A percentile compares a stretch with the other conserved stretches of the same genome.
Conservation (phyloP, 2,797 vertebrate species). For the Enteromius treurensis region DNA sequence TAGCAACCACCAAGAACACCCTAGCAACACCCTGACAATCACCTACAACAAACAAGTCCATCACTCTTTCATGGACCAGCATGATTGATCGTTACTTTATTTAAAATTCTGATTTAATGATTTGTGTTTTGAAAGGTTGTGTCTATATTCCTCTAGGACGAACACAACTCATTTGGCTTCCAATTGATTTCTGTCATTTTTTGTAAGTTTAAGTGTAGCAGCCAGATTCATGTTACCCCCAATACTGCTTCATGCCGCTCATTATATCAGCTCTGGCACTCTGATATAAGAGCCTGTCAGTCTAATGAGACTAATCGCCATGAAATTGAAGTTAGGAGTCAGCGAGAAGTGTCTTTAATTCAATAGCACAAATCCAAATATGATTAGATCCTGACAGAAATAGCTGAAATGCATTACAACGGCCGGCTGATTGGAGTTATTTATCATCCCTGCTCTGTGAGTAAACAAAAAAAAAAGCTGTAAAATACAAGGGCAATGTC, state of each 20-base stretch:
- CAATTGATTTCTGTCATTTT: constrained; percentile 1
- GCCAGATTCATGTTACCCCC: constrained; percentile 39
- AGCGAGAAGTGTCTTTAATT: constrained; percentile 55
- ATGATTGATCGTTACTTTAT: neutral
- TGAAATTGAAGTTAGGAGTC: constrained; percentile 46
- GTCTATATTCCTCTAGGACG: neutral
- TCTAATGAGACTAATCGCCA: constrained; percentile 57
- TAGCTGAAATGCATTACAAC: constrained; percentile 31
- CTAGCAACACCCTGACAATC: neutral
- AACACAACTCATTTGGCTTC: neutral
- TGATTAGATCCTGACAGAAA: constrained; percentile 49
- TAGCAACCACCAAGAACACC: neutral
- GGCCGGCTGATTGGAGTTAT: constrained; percentile 30
- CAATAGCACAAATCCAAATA: constrained; percentile 48
- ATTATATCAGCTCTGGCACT: constrained; percentile 39
- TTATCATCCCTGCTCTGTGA: constrained; percentile 17
- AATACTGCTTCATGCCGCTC: constrained; percentile 25
- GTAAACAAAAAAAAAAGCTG: constrained; percentile 37
- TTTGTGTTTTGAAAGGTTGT: neutral
- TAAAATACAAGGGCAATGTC: constrained; percentile 32
- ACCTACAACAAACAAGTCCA: neutral
- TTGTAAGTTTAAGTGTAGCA: constrained; percentile 54
- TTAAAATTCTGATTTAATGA: neutral
- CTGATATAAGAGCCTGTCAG: constrained; percentile 44
- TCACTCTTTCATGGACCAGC: neutral